Percentiles rank a stretch among this genome's conserved stretches.
Evolutionary conservation across 1,140 invertebrate species (phyloP).

Genomic region (Diprion similis): DNA sequence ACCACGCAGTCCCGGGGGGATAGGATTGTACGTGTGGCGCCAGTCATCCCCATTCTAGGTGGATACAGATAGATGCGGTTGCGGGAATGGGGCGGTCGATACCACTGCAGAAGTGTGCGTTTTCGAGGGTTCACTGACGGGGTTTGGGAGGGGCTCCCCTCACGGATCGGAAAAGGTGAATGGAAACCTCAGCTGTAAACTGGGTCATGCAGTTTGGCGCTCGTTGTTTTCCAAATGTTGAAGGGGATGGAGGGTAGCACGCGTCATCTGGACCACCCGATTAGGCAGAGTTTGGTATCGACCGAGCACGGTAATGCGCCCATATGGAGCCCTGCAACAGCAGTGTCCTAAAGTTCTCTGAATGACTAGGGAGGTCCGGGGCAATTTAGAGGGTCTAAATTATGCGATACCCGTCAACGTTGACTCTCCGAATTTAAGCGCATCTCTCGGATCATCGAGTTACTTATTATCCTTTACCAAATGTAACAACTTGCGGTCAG

Average conservation of each 20-base stretch:
- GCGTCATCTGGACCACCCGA: conserved; percentile 9
- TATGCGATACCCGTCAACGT: too few species aligned
- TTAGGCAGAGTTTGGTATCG: conserved; percentile 13
- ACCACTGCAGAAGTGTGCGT: background rate
- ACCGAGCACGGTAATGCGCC: too few species aligned
- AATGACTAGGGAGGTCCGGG: too few species aligned
- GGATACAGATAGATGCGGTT: background rate
- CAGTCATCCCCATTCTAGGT: background rate
- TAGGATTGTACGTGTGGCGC: background rate
- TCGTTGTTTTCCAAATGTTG: background rate
- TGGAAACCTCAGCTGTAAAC: conserved; percentile 27
- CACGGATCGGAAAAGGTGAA: conserved; percentile 24
- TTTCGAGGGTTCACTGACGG: background rate
- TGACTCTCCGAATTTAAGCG: too few species aligned
- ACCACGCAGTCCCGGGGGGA: background rate
- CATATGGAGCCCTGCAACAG: too few species aligned
- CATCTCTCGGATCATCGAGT: too few species aligned
- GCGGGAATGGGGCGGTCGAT: background rate
- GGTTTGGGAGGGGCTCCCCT: background rate
- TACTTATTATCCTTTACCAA: too few species aligned
- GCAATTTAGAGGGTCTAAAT: too few species aligned
- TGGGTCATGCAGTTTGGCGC: background rate
- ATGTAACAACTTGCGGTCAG: too few species aligned
- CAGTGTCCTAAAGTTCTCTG: too few species aligned
- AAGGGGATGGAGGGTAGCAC: too few species aligned